Conservation (phyloP, 1,140 invertebrate species). For the Cryptotermes secundus region DNA sequence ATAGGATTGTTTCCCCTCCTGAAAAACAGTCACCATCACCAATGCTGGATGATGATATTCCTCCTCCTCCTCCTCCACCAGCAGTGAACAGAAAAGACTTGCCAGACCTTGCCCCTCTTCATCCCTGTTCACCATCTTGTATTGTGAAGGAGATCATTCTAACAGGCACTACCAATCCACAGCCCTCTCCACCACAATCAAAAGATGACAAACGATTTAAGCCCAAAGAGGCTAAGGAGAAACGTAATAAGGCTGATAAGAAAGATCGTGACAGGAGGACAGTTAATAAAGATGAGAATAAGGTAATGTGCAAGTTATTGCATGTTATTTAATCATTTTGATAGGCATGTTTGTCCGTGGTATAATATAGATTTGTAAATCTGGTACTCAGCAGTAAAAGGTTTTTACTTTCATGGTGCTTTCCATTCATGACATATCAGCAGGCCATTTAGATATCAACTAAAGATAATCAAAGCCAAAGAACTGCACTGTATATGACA, state of each 20-base stretch:
- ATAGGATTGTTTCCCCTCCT: not conserved
- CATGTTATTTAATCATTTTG: no score
- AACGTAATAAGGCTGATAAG: constrained; percentile 48
- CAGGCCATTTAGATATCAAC: no score
- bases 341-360: no score
- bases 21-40: not conserved
- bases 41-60: not conserved
- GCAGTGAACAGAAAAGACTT: not conserved
- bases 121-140: not conserved
- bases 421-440: no score
- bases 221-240: constrained; percentile 46
- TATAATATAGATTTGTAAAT: no score
- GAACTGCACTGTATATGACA: no score
- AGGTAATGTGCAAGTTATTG: constrained; percentile 24
- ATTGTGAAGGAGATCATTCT: not conserved
- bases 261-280: constrained; percentile 39
- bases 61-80: not conserved
- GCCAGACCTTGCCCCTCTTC: not conserved
- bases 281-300: constrained; percentile 40
- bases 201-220: constrained; percentile 40
- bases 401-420: no score
- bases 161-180: constrained; percentile 19
- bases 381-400: no score
- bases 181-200: constrained; percentile 1
- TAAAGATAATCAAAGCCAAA: no score